Conservation (phyloP, 2,797 vertebrate species). For the Anguilla pacifica region DNA sequence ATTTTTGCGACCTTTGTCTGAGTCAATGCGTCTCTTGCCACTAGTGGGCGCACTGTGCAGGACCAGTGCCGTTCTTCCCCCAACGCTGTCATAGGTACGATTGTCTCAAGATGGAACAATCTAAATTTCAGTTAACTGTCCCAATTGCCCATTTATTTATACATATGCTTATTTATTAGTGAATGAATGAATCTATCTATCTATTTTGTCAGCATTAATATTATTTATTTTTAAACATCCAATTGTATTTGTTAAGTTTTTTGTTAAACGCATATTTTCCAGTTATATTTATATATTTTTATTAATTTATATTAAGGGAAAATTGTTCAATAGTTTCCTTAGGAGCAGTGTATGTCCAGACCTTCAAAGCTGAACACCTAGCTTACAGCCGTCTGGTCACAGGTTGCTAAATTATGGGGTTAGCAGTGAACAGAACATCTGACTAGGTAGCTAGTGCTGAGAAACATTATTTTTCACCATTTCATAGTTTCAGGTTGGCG, state of each 20-base stretch:
- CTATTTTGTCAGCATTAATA: too few species aligned
- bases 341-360: not conserved
- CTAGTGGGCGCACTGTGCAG: conserved; percentile 12
- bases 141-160: not conserved
- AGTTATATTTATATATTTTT: too few species aligned
- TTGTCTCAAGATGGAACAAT: not conserved
- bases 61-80: not conserved
- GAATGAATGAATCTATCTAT: too few species aligned
- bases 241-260: too few species aligned
- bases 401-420: not conserved
- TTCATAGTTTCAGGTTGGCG: too few species aligned
- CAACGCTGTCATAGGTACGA: not conserved
- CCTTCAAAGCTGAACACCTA: not conserved
- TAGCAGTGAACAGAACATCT: not conserved
- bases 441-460: not conserved
- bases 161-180: not conserved
- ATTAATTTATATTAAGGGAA: too few species aligned
- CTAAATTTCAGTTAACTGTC: not conserved
- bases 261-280: too few species aligned
- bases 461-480: too few species aligned
- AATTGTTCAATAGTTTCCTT: not conserved
- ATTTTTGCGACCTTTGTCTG: conserved; percentile 52
- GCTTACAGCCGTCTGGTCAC: not conserved
- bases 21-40: not conserved
- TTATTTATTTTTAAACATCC: too few species aligned